These are phyloP conservation scores for Halictus rubicundus DNA, from an alignment of 1,140 invertebrate species.

Conservation along the genomic window DNA sequence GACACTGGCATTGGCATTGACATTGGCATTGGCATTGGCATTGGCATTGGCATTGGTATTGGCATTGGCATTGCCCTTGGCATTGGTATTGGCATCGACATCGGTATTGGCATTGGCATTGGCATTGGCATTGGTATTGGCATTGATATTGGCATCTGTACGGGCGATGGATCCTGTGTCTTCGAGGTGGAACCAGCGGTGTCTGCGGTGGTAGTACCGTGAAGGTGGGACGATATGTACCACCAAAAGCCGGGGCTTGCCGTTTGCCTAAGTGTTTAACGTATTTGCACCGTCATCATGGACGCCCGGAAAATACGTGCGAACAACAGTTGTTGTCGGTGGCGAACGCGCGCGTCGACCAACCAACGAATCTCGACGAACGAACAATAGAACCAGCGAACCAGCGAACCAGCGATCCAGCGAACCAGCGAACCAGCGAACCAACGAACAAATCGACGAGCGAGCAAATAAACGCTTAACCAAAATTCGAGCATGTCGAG, in stretches of 20 bases:
- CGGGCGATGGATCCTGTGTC: slow-evolving; percentile 74
- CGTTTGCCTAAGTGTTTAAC: slow-evolving; percentile 76
- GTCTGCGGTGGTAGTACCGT: slow-evolving; percentile 70
- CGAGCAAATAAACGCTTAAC: slow-evolving; percentile 3
- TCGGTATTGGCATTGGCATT: not conserved
- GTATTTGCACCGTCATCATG: slow-evolving; percentile 68
- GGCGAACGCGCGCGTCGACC: slow-evolving; percentile 17
- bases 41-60: not conserved
- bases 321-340: slow-evolving; percentile 34
- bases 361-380: slow-evolving; percentile 1
- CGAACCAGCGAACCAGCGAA: not conserved
- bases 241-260: slow-evolving; percentile 78
- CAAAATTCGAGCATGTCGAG: not conserved
- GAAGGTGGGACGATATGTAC: slow-evolving; percentile 79
- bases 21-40: slow-evolving; percentile 42
- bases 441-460: too few relatives aligned
- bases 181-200: slow-evolving; percentile 76
- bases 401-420: not conserved
- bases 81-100: slow-evolving; percentile 63
- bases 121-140: not conserved
- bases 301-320: slow-evolving; percentile 16
- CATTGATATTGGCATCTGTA: not conserved
- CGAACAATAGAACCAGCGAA: not conserved
- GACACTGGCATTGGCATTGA: slow-evolving; percentile 61
- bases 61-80: slow-evolving; percentile 55